Percentiles rank a stretch among this genome's conserved stretches.
Conservation (phyloP, 2,888 invertebrate species). For the Elgonia sp. region DNA sequence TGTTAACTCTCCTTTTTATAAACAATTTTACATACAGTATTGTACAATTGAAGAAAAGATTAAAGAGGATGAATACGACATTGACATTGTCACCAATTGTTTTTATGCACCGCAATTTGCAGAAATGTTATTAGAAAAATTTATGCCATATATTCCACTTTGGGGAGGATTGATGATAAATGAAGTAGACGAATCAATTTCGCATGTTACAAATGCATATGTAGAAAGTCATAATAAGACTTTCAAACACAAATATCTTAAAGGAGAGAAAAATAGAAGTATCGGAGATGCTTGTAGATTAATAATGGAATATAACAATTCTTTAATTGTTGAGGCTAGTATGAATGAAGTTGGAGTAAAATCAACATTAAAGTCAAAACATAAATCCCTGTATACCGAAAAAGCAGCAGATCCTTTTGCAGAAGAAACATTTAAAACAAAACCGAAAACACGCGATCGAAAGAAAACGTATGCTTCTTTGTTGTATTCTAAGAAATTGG, state of each 20-base stretch:
- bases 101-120: slow-evolving; percentile 67
- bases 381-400: slow-evolving; percentile 16
- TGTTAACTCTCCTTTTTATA: slow-evolving; percentile 66
- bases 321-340: slow-evolving; percentile 3
- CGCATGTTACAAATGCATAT: slow-evolving; percentile 74
- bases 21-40: background rate
- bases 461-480: background rate
- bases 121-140: slow-evolving; percentile 52
- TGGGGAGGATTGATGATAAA: slow-evolving; percentile 67
- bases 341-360: background rate
- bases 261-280: slow-evolving; percentile 10
- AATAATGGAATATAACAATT: slow-evolving; percentile 23
- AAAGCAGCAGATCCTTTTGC: slow-evolving; percentile 36
- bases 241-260: slow-evolving; percentile 10
- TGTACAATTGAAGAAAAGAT: background rate
- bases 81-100: slow-evolving; percentile 16
- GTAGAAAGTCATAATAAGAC: slow-evolving; percentile 56
- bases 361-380: background rate
- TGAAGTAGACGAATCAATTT: slow-evolving; percentile 56
- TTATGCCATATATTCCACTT: slow-evolving; percentile 64
- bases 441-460: slow-evolving; percentile 20
- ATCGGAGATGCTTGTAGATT: slow-evolving; percentile 29
- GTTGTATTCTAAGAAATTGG: background rate
- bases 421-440: slow-evolving; percentile 33
- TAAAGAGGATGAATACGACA: background rate